Evolutionary conservation across 35 echinoderm and acorn worm species (phyloP), one percentile per base, ranked within the genome.

Genomic region (Lytechinus pictus): DNA sequence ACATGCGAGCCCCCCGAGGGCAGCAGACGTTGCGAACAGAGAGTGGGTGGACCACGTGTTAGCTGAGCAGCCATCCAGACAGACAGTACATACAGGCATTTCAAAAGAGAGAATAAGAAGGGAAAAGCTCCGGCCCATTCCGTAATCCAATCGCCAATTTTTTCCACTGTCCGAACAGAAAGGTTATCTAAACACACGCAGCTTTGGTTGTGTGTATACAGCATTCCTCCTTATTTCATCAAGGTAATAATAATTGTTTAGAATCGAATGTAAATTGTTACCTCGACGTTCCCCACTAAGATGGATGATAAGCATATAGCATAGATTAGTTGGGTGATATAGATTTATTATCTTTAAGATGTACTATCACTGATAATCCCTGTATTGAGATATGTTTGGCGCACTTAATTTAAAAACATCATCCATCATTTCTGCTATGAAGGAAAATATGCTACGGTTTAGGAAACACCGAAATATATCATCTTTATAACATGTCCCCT

Each of bases 11-110:
- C 33, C 87, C 87, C 87, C 24, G 87, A 53, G 87, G 87, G 87
- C 87, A 89, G 87, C 87, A 89, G 87, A 89, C 87, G 24, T 89
- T 89, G 5, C 13, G 87, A 51, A 89, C 12, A 29, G 52, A 27
- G 87, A 71, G 28, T 89, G 87, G 87, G 87, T 51, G 87, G 87
- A 89, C 87, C 52, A 53, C 28, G 52, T 89, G 87, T 89, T 89
- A 71, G 61, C 61, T 24, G 61, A 71, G 61, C 61, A 71, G 61
- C 61, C 61, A 71, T 71, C 61, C 61, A 71, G 16, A 13, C 61
- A 71, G 61, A 71, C 61, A 71, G 14, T 71, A 24, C 61, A 71
- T 71, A 24, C 61, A 71, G 5, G 11, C 5, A 71, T 21, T 21
- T 21, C 16, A 71, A 71, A 71, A 57, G 13, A 58, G 13, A 58